phyloP scores from a whole-genome alignment of 1,140 invertebrate species.

The Druon quercuslanigerum region DNA sequence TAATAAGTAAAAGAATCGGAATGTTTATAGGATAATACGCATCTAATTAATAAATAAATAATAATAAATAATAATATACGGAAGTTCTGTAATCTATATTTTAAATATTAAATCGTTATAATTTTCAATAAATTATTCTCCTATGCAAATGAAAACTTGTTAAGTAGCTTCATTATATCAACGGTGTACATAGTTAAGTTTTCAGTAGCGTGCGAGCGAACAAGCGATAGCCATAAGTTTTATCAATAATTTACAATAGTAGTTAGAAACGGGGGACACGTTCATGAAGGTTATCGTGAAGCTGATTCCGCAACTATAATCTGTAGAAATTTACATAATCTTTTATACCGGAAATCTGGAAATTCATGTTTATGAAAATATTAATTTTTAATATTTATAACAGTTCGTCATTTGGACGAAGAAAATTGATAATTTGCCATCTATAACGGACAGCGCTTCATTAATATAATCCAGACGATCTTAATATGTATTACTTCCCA shows the following conservation, averaged over 20 bases:
- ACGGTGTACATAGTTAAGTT: background rate
- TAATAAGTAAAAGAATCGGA: too few relatives aligned
- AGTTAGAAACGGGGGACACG: constrained; percentile 1
- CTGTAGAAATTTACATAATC: too few relatives aligned
- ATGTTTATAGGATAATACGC: too few relatives aligned
- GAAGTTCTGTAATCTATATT: too few relatives aligned
- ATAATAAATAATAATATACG: too few relatives aligned
- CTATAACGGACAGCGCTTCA: background rate
- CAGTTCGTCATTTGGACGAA: background rate
- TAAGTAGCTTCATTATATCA: background rate
- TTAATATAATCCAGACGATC: background rate
- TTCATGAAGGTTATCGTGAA: background rate
- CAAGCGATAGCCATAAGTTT: background rate
- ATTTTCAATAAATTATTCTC: background rate
- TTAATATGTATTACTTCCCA: background rate
- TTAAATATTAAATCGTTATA: too few relatives aligned
- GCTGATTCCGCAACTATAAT: background rate
- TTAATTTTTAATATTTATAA: constrained; percentile 6
- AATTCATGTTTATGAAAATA: background rate
- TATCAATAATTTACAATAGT: constrained; percentile 16
- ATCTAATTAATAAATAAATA: too few relatives aligned
- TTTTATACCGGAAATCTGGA: too few relatives aligned
- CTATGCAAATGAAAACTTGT: background rate
- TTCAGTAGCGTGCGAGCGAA: background rate
- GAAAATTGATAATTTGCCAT: background rate